Evolutionary conservation across 2,888 invertebrate species (phyloP).

Genomic region (Nasonovia ribisnigri): DNA sequence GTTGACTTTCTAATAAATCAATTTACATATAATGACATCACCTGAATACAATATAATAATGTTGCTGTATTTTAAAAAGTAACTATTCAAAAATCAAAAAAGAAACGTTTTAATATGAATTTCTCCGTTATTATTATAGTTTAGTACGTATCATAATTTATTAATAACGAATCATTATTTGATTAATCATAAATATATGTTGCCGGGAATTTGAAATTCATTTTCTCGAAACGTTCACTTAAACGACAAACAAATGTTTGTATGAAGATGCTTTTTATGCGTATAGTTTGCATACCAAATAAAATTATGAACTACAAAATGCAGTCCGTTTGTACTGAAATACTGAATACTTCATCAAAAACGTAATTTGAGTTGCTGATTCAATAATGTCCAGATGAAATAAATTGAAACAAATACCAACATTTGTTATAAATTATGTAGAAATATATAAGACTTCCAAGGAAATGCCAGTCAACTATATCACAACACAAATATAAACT

Average conservation of each 20-base stretch:
- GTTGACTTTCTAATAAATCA: constrained; percentile 22
- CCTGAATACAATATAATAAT: constrained; percentile 10
- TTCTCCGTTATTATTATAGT: not conserved
- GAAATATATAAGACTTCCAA: not conserved
- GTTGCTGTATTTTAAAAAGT: not conserved
- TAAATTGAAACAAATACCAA: not conserved
- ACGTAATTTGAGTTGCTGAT: not conserved
- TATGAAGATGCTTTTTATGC: not conserved
- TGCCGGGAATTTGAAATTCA: not conserved
- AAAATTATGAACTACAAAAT: not conserved
- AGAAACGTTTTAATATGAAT: not conserved
- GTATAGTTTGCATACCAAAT: not conserved
- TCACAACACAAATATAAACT: not conserved
- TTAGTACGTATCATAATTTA: not conserved
- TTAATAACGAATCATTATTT: not conserved
- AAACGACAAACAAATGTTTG: not conserved
- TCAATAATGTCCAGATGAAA: not conserved
- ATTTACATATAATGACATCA: constrained; percentile 16
- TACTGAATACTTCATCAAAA: constrained; percentile 3
- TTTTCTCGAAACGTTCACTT: not conserved
- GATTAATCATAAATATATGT: not conserved
- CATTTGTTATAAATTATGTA: not conserved
- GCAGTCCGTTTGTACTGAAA: not conserved
- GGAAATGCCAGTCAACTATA: not conserved
- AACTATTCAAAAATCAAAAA: not conserved